phyloP scores from a whole-genome alignment of 2,888 invertebrate species.

The Ptilodon capucinus region DNA sequence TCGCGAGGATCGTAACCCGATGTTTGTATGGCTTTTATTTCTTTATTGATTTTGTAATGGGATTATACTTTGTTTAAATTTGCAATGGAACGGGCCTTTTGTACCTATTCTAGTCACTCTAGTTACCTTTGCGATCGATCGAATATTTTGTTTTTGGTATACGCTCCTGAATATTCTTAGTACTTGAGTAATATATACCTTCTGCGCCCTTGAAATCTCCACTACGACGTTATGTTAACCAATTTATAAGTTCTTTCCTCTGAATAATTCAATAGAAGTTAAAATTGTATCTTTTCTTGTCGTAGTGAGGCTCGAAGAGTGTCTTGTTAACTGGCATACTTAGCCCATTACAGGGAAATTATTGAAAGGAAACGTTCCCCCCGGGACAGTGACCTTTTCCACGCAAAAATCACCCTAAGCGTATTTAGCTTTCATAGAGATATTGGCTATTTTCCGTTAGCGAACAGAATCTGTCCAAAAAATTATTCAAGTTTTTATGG shows the following conservation, averaged over 20 bases:
- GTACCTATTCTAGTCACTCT: no score
- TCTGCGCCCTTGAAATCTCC: background rate
- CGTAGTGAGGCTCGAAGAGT: constrained; percentile 44
- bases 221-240: background rate
- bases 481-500: constrained; percentile 52
- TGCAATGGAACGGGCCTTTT: background rate
- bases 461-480: constrained; percentile 22
- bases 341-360: constrained; percentile 58
- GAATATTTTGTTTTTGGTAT: no score
- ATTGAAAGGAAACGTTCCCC: constrained; percentile 61
- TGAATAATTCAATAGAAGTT: constrained; percentile 56
- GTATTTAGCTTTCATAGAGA: constrained; percentile 8
- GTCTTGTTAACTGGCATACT: constrained; percentile 66
- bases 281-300: constrained; percentile 52
- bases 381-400: constrained; percentile 23
- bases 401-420: constrained; percentile 24
- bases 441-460: constrained; percentile 23
- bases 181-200: background rate
- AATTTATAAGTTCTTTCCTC: constrained; percentile 11
- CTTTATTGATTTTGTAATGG: constrained; percentile 19
- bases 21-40: constrained; percentile 23
- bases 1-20: constrained; percentile 14
- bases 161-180: no score
- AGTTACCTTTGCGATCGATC: no score
- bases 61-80: background rate